A percentile compares a stretch with the other conserved stretches of the same genome.
Conservation (phyloP, 1,140 invertebrate species). For the Calephelis nemesis region DNA sequence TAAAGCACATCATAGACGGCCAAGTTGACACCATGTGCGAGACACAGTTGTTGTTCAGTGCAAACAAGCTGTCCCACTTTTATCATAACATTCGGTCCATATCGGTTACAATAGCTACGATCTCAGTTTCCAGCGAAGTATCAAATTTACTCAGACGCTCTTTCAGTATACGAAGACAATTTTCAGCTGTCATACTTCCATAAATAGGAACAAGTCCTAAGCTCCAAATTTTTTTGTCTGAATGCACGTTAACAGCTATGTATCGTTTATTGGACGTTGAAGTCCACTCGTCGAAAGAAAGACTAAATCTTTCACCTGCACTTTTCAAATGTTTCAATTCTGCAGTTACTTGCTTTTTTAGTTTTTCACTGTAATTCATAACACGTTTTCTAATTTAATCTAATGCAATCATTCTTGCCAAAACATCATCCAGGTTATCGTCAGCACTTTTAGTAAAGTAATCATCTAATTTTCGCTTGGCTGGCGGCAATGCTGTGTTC, state of each 20-base stretch:
- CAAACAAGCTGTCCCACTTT: no score
- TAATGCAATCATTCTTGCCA: no score
- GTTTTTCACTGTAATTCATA: no score
- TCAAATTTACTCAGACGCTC: background rate
- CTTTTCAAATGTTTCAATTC: no score
- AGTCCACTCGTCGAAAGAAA: conserved; percentile 2
- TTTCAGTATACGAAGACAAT: conserved; percentile 4
- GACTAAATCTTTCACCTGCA: no score
- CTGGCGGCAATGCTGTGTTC: no score
- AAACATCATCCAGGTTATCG: no score
- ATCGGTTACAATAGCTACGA: background rate
- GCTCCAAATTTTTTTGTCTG: background rate
- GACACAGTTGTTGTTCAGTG: conserved; percentile 5
- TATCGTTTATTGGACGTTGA: conserved; percentile 5
- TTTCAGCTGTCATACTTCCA: conserved; percentile 4
- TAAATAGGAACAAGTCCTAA: conserved; percentile 9
- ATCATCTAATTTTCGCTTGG: no score
- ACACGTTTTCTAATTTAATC: no score
- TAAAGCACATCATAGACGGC: conserved; percentile 1
- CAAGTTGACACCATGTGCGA: conserved; percentile 5
- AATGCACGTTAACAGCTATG: background rate
- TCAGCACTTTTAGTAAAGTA: no score
- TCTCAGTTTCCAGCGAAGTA: background rate
- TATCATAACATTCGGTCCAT: no score
- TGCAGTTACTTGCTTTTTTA: no score